Conservation (phyloP, 2,797 vertebrate species). For the Malacoctenus gilli region DNA sequence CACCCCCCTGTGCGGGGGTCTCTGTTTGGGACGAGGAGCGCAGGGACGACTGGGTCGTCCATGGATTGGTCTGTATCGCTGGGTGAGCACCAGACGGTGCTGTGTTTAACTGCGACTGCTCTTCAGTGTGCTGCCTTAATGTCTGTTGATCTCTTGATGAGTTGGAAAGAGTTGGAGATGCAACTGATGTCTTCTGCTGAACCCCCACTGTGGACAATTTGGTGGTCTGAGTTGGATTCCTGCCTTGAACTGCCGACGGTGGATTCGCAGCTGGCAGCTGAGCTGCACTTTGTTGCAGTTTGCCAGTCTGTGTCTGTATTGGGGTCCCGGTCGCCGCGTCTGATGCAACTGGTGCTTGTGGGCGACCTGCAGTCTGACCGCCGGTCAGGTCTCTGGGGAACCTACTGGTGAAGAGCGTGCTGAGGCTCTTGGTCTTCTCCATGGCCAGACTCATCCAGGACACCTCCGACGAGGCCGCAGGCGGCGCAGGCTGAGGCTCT, state of each 20-base stretch:
- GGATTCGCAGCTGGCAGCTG: constrained; percentile 21
- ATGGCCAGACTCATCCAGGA: constrained; percentile 90
- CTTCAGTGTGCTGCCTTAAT: constrained; percentile 46
- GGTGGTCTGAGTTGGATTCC: constrained; percentile 39
- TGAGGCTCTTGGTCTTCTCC: constrained; percentile 86
- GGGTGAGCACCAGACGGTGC: constrained; percentile 27
- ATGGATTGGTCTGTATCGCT: constrained; percentile 13
- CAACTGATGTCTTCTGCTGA: constrained; percentile 41
- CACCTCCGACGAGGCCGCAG: constrained; percentile 66
- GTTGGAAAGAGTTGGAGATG: constrained; percentile 23
- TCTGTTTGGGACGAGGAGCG: constrained; percentile 35
- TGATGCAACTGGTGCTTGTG: constrained; percentile 53
- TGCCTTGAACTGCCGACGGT: neutral
- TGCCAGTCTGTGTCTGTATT: constrained; percentile 28
- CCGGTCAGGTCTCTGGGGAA: constrained; percentile 78
- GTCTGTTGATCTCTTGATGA: constrained; percentile 41
- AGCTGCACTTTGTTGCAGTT: constrained; percentile 22
- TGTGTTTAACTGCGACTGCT: constrained; percentile 24
- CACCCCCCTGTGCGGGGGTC: constrained; percentile 29
- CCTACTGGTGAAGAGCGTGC: constrained; percentile 76
- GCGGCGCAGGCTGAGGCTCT: constrained; percentile 56
- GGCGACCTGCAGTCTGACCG: constrained; percentile 50
- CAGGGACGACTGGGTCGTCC: constrained; percentile 40
- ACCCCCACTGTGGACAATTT: constrained; percentile 29
- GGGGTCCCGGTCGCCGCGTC: constrained; percentile 13